Evolutionary conservation across 2,797 vertebrate species (phyloP).

Genomic region (Falco novaeseelandiae): DNA sequence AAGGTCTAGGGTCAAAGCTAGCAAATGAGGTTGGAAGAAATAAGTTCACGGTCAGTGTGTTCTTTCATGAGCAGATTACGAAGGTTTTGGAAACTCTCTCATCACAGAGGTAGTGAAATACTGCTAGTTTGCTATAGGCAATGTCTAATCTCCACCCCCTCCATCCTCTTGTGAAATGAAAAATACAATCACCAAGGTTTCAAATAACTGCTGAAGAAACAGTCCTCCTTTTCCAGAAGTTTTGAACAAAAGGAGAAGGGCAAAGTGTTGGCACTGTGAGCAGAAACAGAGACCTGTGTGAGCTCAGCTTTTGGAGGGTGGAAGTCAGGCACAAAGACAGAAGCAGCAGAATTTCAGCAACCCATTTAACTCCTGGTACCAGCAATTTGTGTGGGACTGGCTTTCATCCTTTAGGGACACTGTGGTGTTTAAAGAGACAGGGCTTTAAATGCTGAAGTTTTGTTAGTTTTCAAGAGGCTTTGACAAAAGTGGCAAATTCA

Average conservation of each 20-base stretch:
- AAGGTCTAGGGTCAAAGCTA: conserved; percentile 15
- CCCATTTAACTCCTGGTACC: neutral
- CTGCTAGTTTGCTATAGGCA: conserved; percentile 39
- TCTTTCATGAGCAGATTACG: conserved; percentile 15
- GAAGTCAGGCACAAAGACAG: neutral
- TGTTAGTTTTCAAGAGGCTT: neutral
- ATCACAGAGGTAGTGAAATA: conserved; percentile 9
- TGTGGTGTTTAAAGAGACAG: neutral
- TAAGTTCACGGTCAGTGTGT: conserved; percentile 30
- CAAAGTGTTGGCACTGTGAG: neutral
- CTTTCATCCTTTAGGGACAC: neutral
- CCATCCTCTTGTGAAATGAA: conserved; percentile 47
- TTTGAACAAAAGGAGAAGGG: conserved; percentile 5
- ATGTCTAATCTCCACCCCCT: conserved; percentile 1
- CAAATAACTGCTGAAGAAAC: conserved; percentile 15
- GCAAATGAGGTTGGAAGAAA: conserved; percentile 21
- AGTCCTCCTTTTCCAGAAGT: neutral
- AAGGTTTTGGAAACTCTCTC: conserved; percentile 41
- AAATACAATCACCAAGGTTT: conserved; percentile 18
- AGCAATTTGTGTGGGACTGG: neutral
- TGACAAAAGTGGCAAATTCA: neutral
- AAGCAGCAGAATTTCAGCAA: neutral
- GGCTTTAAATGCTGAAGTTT: neutral
- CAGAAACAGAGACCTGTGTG: neutral
- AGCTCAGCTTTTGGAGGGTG: neutral